Percentiles rank a stretch among this genome's conserved stretches.
Conservation (phyloP, 2,113 vertebrate genomes). For the Uria aalge region DNA sequence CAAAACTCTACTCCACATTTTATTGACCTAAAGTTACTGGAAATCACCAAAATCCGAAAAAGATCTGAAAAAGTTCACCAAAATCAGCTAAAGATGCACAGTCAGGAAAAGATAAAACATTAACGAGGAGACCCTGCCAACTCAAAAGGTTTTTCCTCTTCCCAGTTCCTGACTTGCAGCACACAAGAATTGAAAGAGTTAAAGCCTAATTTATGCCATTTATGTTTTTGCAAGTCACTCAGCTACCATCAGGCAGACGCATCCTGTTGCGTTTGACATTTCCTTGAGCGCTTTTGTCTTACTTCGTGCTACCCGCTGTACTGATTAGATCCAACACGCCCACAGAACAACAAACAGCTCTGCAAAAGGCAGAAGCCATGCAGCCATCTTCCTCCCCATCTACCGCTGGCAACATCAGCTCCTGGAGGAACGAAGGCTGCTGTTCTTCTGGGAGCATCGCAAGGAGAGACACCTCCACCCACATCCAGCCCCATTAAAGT, state of each 20-base stretch:
- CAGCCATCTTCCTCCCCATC: not conserved
- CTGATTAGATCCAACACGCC: not conserved
- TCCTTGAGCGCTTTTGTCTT: not conserved
- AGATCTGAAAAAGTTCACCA: not conserved
- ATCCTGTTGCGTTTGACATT: conserved; percentile 43
- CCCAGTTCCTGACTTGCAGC: not conserved
- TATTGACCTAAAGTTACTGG: not conserved
- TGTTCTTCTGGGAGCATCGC: not conserved
- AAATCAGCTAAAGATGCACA: not conserved
- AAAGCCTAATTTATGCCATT: conserved; percentile 26
- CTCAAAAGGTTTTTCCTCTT: not conserved
- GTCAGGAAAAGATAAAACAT: not conserved
- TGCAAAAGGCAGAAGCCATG: not conserved
- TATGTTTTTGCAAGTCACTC: conserved; percentile 21
- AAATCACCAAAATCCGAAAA: not conserved
- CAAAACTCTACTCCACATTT: not conserved
- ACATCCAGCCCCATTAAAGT: not conserved
- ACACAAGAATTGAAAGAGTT: not conserved
- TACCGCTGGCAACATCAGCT: not conserved
- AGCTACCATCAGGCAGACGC: not conserved
- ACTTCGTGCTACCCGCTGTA: not conserved
- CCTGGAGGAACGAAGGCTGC: not conserved
- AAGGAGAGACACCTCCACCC: not conserved
- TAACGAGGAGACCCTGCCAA: not conserved
- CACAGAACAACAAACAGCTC: not conserved